A percentile compares a stretch with the other conserved stretches of the same genome.
Conservation (phyloP, 2,888 invertebrate species). For the Alsophila aescularia region DNA sequence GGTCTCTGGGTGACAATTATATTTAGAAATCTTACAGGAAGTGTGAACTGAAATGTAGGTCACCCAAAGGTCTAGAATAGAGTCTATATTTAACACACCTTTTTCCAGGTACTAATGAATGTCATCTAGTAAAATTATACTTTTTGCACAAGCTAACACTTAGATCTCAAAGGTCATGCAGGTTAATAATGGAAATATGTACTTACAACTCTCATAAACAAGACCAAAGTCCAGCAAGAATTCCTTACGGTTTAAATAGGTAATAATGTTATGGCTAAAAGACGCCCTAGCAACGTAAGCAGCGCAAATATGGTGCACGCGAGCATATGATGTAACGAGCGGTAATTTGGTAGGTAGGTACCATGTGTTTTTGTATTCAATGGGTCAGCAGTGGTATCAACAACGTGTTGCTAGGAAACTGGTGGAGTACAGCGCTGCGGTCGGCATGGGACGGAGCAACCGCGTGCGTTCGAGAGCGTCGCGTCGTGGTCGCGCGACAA, state of each 20-base stretch:
- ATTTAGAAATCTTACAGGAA: constrained; percentile 72
- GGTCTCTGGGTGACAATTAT: constrained; percentile 64
- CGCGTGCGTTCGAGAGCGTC: constrained; percentile 41
- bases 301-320: constrained; percentile 57
- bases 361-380: constrained; percentile 81
- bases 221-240: constrained; percentile 41
- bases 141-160: constrained; percentile 21
- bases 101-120: constrained; percentile 13
- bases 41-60: constrained; percentile 66
- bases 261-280: constrained; percentile 59
- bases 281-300: constrained; percentile 66
- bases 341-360: constrained; percentile 45
- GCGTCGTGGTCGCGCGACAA: constrained; percentile 47
- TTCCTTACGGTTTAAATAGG: constrained; percentile 35
- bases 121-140: neutral
- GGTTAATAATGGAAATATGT: constrained; percentile 22
- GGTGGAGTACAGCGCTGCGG: constrained; percentile 39
- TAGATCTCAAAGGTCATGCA: constrained; percentile 27
- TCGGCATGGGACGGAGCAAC: constrained; percentile 38
- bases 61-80: constrained; percentile 65
- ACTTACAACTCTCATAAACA: constrained; percentile 35
- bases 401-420: constrained; percentile 84
- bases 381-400: constrained; percentile 79
- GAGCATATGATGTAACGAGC: constrained; percentile 74
- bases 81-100: constrained; percentile 47